Base-by-base conservation (phyloP, 2,888 invertebrate species). In the Aleiodes alternator region DNA sequence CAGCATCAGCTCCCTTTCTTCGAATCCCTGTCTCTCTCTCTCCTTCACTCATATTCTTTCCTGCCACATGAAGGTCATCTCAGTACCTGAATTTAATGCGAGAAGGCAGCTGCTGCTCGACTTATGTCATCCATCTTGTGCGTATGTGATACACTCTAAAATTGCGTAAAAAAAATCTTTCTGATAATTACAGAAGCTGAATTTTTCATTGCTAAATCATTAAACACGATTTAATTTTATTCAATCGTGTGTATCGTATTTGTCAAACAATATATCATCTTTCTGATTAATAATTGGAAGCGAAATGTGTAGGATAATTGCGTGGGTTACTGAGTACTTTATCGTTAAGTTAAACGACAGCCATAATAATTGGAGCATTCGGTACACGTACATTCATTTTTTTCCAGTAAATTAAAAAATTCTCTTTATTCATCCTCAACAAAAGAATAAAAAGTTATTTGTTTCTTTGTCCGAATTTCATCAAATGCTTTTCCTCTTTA, bases 61-160 rank as follows among this genome's bases (percentile, higher is more conserved):
- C 38, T 9, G n/a, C 38, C 56, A 11, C 38, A 31, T 29, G 5
- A 29, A 64, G 64, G 64, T 64, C 43, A 64, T 12, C 5, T n/a
- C 16, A 43, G 64, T 48, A 64, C 64, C 64, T 48, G 43, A 14
- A 64, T 48, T 48, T 48, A 64, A 64, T 64, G 23, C 23, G 14
- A 16, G 43, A 8, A 43, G 34, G 23, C 43, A 43, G 38, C 38
- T 59, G 38, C 38, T 59, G 59, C n/a, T 59, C 23, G 48, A 64
- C 64, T 64, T 64, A 64, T 64, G 48, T 64, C 64, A 64, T 64
- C 64, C 64, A 64, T 48, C 38, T 55, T 48, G 48, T 23, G 23
- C 2, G 23, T 23, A 2, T 23, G 23, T 38, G 23, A 16, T 29
- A 16, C 64, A 50, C 7, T 31, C 51, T 34, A 23, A 16, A 43